Evolutionary conservation across 2,113 vertebrate species (phyloP).

Genomic region (Scomber scombrus): DNA sequence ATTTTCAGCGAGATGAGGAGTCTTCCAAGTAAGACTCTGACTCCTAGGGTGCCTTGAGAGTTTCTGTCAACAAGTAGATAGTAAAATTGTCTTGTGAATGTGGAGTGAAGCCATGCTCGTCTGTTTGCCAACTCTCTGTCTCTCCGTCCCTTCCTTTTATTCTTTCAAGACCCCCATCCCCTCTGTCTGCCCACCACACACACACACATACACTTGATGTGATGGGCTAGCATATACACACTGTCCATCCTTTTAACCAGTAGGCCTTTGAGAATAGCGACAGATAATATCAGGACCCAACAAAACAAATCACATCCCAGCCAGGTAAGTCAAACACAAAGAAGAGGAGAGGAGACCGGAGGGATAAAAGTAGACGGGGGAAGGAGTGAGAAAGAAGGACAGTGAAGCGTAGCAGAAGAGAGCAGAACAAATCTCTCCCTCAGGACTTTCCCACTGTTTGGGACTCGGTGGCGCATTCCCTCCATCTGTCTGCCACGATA

Average conservation of each 20-base stretch:
- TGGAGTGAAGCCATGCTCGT: constrained; percentile 36
- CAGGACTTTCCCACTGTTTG: constrained; percentile 63
- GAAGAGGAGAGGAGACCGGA: constrained; percentile 4
- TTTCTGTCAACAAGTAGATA: constrained; percentile 62
- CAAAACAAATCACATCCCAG: constrained; percentile 64
- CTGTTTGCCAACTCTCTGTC: constrained; percentile 30
- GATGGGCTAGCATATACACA: constrained; percentile 41
- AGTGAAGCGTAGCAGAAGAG: constrained; percentile 46
- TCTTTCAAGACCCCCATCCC: constrained; percentile 7
- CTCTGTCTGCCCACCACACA: background rate
- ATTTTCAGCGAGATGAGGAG: constrained; percentile 18
- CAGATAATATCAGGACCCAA: constrained; percentile 58
- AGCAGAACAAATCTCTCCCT: constrained; percentile 69
- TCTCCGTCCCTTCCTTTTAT: constrained; percentile 28
- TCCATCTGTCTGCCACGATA: constrained; percentile 56
- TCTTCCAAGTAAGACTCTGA: constrained; percentile 2
- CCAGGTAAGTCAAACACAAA: constrained; percentile 61
- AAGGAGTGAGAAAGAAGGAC: constrained; percentile 33
- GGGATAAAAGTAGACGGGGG: constrained; percentile 9
- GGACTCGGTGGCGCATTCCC: constrained; percentile 51
- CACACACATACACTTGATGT: constrained; percentile 41
- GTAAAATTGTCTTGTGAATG: constrained; percentile 58
- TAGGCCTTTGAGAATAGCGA: constrained; percentile 62
- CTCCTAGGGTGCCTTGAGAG: constrained; percentile 37
- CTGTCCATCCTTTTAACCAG: constrained; percentile 44